Evolutionary conservation across 1,140 invertebrate genomes (phyloP).

Genomic region (Drosophila mauritiana): DNA sequence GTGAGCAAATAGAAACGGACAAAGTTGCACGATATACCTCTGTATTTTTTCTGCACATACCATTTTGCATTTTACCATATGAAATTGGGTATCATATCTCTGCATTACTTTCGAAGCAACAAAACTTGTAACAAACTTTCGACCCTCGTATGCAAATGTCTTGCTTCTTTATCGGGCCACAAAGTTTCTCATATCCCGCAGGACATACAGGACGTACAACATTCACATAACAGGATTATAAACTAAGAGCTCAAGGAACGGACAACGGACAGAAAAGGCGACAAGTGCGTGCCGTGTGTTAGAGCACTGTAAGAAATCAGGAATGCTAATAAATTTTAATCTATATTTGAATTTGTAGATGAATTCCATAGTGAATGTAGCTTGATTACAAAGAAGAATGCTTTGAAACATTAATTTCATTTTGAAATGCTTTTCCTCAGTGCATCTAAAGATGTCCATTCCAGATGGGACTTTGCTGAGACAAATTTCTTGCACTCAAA

Average conservation of each 20-base stretch:
- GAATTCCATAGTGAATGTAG: too few species aligned
- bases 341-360: not conserved
- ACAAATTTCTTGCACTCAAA: constrained; percentile 73
- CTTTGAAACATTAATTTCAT: not conserved
- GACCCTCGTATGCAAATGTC: constrained; percentile 68
- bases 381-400: too few species aligned
- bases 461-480: constrained; percentile 40
- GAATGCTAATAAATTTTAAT: too few species aligned
- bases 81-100: constrained; percentile 38
- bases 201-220: constrained; percentile 60
- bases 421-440: not conserved
- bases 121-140: constrained; percentile 40
- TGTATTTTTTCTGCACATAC: not conserved
- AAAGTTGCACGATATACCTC: constrained; percentile 30
- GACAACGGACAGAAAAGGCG: constrained; percentile 25
- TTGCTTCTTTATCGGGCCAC: constrained; percentile 62
- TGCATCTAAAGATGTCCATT: not conserved
- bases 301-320: constrained; percentile 7
- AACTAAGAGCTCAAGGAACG: constrained; percentile 39
- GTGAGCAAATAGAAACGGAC: constrained; percentile 27
- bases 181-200: constrained; percentile 80
- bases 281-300: constrained; percentile 56
- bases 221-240: constrained; percentile 70
- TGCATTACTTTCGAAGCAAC: constrained; percentile 18
- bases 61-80: not conserved